Percentiles rank a stretch among this genome's conserved stretches.
phyloP scores from a whole-genome alignment of 2,888 invertebrate genomes.

The Chydorus sphaericus region DNA sequence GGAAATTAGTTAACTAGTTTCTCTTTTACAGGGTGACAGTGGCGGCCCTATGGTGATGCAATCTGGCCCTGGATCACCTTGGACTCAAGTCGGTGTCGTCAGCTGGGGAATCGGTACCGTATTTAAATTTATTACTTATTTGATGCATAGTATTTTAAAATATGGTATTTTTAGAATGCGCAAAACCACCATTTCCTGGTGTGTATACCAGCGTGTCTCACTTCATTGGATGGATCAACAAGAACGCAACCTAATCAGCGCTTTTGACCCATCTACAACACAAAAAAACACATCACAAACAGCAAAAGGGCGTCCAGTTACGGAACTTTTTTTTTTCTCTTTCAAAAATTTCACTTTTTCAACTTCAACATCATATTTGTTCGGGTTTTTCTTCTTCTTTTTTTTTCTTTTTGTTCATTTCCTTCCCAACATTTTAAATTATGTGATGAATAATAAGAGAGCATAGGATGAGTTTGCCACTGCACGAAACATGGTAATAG shows the following conservation, averaged over 20 bases:
- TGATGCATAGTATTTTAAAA: neutral
- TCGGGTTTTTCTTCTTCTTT: no score
- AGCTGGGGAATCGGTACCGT: constrained; percentile 61
- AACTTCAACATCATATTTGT: no score
- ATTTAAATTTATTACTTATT: neutral
- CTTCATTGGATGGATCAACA: constrained; percentile 71
- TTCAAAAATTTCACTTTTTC: neutral
- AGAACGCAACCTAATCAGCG: constrained; percentile 48
- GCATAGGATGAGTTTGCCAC: no score
- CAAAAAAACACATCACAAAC: neutral
- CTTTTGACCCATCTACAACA: neutral
- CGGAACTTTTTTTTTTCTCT: no score
- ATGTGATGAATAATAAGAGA: no score
- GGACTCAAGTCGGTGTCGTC: constrained; percentile 74
- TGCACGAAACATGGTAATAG: no score
- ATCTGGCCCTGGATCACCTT: constrained; percentile 44
- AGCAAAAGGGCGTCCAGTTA: no score
- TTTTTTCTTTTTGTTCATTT: no score
- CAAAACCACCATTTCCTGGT: constrained; percentile 48
- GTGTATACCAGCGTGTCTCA: constrained; percentile 73
- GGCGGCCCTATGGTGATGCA: constrained; percentile 75
- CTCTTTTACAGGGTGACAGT: constrained; percentile 48
- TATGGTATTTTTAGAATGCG: neutral
- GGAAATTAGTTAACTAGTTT: neutral
- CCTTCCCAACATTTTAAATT: no score